Percentiles rank a stretch among this genome's conserved stretches.
These are phyloP conservation scores for Clarias gariepinus DNA, from an alignment of 2,113 vertebrate species.

Conservation along the genomic window DNA sequence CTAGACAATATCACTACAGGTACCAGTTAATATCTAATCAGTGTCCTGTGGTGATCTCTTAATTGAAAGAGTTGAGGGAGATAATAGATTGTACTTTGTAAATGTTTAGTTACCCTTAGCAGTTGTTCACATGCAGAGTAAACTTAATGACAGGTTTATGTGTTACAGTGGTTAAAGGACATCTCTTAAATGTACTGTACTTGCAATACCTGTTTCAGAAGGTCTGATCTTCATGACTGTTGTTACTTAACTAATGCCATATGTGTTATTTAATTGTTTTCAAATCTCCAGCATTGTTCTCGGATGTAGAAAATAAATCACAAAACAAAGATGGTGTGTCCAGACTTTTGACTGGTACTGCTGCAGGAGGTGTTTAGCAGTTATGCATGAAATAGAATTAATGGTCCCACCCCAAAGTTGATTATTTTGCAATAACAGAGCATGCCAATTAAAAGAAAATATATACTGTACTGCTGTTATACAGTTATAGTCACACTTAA, in stretches of 20 bases:
- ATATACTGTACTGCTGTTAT: neutral
- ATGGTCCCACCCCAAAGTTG: neutral
- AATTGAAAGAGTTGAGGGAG: neutral
- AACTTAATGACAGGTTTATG: neutral
- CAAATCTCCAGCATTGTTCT: too few relatives aligned
- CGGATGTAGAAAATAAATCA: too few relatives aligned
- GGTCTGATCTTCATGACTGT: too few relatives aligned
- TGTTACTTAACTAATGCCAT: too few relatives aligned
- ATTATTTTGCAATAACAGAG: neutral
- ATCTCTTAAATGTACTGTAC: neutral
- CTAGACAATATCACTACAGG: neutral
- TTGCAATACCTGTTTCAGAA: too few relatives aligned
- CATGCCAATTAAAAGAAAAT: too few relatives aligned
- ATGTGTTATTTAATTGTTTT: too few relatives aligned
- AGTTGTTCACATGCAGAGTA: neutral
- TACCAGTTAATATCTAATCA: neutral
- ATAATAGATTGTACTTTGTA: neutral
- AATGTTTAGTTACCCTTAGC: neutral
- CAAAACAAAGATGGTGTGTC: too few relatives aligned
- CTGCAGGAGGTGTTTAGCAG: neutral
- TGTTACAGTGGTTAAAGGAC: neutral
- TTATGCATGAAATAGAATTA: neutral
- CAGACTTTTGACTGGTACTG: too few relatives aligned
- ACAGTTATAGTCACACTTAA: neutral
- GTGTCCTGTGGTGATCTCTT: neutral